Evolutionary conservation across 2,113 vertebrate genomes (phyloP), one percentile per base, ranked within the genome.

Genomic region (Drymodes brunneopygia): DNA sequence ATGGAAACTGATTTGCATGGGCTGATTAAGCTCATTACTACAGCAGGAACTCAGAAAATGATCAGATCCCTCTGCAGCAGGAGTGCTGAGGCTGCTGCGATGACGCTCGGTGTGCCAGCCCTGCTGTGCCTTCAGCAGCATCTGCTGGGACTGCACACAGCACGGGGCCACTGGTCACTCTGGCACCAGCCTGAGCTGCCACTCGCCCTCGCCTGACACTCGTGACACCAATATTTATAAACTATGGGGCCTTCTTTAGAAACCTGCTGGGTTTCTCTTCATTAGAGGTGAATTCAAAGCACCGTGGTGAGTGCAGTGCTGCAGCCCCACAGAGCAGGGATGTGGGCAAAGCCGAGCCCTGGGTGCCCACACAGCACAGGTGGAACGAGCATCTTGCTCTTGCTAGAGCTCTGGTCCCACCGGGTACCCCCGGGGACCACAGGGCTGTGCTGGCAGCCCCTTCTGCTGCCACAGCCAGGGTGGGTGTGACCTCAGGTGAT

Each of bases 11-110:
- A 90, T 97, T 95, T 97, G 90, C 92, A 93, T 82, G 62, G 90
- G 90, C 82, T 95, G 92, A 96, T 96, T 69, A 80, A 94, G 73
- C 88, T 93, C 87, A 95, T 97, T 92, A 72, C 80, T 90, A 66
- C 79, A 45, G 62, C 81, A 84, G 69, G 50, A 90, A 35, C 85
- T 83, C 11, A 0, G 71, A 31, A 88, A 91, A 86, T 62, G 69
- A 27, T 70, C 62, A 51, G 75, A 54, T 90, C 54, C 64, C 71
- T 11, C 0, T 36, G 61, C 82, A 72, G 61, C 62, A 57, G 81
- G 60, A 91, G 67, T 12, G 81, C 91, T 83, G 88, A 81, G 79
- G 67, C 42, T 65, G 81, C 78, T 77, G 66, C 36, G 31, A 2
- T 21, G 60, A 23, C 36, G 35, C 83, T 77, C 0, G 1, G 31